Percentiles rank a stretch among this genome's conserved stretches.
These are phyloP conservation scores for Lagodon rhomboides DNA, from an alignment of 2,797 vertebrate genomes.

Conservation along the genomic window DNA sequence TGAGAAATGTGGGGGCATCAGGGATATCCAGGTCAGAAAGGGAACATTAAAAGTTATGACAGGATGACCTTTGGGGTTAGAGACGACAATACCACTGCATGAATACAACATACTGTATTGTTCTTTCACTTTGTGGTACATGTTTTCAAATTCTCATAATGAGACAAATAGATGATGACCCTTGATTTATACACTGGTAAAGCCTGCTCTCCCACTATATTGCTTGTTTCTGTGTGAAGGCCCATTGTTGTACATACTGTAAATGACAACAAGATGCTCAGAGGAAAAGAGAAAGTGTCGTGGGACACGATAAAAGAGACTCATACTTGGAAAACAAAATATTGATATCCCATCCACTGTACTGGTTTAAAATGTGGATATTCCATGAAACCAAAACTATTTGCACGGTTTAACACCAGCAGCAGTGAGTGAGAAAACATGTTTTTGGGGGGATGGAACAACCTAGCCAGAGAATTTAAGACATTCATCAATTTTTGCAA, in stretches of 20 bases:
- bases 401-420: no score
- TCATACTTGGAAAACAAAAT: not conserved
- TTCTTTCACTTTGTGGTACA: not conserved
- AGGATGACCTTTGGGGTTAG: not conserved
- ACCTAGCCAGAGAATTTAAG: no score
- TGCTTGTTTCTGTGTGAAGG: not conserved
- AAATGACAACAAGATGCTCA: not conserved
- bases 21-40: not conserved
- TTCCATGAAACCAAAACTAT: no score
- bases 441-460: no score
- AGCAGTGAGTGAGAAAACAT: no score
- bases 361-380: not conserved
- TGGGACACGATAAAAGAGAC: not conserved
- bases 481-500: no score
- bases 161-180: not conserved
- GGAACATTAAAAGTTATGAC: not conserved
- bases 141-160: not conserved
- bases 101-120: not conserved
- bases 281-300: not conserved
- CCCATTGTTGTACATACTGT: not conserved
- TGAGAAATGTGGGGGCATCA: not conserved
- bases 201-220: not conserved
- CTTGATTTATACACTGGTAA: not conserved
- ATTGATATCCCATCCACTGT: not conserved
- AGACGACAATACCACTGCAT: not conserved